Conservation (phyloP, 2,113 vertebrate genomes). For the Pavo muticus region DNA sequence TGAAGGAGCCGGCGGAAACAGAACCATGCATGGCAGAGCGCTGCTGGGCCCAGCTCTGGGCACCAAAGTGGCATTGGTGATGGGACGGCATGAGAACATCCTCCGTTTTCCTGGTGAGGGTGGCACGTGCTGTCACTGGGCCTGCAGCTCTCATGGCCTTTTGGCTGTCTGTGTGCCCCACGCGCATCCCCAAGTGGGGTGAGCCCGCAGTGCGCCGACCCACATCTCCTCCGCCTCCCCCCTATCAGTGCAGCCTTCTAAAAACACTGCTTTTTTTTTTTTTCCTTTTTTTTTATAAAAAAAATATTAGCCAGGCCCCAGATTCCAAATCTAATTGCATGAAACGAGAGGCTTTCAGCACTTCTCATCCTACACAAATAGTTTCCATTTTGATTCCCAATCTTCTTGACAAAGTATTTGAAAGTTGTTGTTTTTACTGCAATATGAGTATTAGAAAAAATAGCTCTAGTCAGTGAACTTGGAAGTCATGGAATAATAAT, state of each 20-base stretch:
- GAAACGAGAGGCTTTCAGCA: constrained; percentile 29
- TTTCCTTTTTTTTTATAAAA: not conserved
- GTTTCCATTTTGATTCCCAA: constrained; percentile 72
- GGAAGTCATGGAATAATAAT: constrained; percentile 78
- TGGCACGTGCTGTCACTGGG: not conserved
- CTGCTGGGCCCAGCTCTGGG: too few species aligned
- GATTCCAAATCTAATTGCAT: constrained; percentile 31
- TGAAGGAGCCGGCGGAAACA: not conserved
- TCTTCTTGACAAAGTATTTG: constrained; percentile 66
- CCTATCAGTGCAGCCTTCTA: not conserved
- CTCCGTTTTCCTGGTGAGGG: not conserved
- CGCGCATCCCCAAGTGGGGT: not conserved
- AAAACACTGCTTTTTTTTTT: not conserved
- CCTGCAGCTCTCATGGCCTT: not conserved
- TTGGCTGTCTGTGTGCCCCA: not conserved
- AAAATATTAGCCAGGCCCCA: not conserved
- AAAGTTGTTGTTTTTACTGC: constrained; percentile 79
- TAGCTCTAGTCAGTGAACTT: constrained; percentile 65
- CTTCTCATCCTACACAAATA: constrained; percentile 44
- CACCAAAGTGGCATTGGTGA: not conserved
- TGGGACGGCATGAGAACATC: not conserved
- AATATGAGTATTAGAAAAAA: constrained; percentile 77
- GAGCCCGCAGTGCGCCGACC: not conserved
- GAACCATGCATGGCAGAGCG: not conserved
- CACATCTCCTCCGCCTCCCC: not conserved